Base-by-base conservation (phyloP, 2,888 invertebrate species). In the Teinopalpus imperialis region DNA sequence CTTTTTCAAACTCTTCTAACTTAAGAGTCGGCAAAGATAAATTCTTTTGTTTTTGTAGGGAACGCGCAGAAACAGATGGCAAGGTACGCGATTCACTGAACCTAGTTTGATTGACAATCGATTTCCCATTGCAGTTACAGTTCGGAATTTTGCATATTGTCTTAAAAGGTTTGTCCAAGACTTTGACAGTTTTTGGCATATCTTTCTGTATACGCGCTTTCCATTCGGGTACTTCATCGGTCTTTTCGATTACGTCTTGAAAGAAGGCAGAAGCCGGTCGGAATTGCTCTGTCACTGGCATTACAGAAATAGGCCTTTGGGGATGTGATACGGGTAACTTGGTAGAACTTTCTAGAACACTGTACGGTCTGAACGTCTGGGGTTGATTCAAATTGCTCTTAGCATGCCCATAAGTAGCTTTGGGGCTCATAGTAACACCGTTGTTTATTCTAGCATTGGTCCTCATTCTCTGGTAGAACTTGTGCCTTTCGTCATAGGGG, bases 21-120 rank as follows among this genome's bases (percentile, higher is more conserved):
- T 87, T 88, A 2, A 88, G 61, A 37, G 86, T 82, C 0, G 88
- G 88, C n/a, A 88, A 60, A 23, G 88, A 88, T 12, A 88, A 64
- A 52, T 88, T 87, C 49, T 74, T 82, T 23, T 70, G 64, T 59
- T 80, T 80, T 49, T 67, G 74, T 23, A 88, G 56, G 39, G 77
- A 74, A 29, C 76, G 75, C 53, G 78, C 75, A 23, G 79, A 75
- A 9, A 75, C 72, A 14, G 72, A 67, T 0, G 86, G 87, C 8
- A 81, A 59, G 1, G 86, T 87, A 18, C 77, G 62, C 1, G 69
- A 65, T 56, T 85, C 81, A 31, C 79, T 83, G 45, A 79, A 79
- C 45, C 81, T 68, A 1, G 61, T 61, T 0, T 67, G 59, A 30
- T 74, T 66, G 1, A 68, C 55, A 0, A 54, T 42, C 0, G 72